A percentile compares a stretch with the other conserved stretches of the same genome.
phyloP scores from a whole-genome alignment of 2,113 vertebrate genomes.

The Malurus alboscapulatus region DNA sequence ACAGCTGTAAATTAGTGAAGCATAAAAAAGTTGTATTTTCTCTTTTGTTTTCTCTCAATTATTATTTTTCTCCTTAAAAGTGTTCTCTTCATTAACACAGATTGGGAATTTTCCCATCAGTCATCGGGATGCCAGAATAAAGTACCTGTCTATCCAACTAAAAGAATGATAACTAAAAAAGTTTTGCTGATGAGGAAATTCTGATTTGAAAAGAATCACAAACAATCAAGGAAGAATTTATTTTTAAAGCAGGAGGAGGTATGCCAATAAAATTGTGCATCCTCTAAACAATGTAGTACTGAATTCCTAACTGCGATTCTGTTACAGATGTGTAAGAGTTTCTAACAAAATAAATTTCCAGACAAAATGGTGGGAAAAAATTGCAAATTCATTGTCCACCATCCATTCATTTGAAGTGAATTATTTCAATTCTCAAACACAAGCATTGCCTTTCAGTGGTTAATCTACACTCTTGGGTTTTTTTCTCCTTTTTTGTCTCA shows the following conservation, averaged over 20 bases:
- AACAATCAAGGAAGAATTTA: not conserved
- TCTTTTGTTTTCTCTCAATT: not conserved
- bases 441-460: not conserved
- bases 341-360: not conserved
- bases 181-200: not conserved
- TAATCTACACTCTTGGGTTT: not conserved
- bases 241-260: not conserved
- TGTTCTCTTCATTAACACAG: not conserved
- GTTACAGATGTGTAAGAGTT: not conserved
- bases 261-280: not conserved
- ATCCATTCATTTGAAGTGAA: not conserved
- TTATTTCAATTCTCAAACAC: not conserved
- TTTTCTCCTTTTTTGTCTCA: not conserved
- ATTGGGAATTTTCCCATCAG: not conserved
- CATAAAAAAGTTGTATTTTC: not conserved
- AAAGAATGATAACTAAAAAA: not conserved
- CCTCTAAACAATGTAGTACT: not conserved
- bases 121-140: not conserved
- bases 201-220: not conserved
- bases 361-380: not conserved
- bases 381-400: not conserved
- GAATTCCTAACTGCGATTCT: not conserved
- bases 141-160: not conserved
- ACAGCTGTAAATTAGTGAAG: not conserved
- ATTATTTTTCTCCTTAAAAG: not conserved